Evolutionary conservation across 92 coral and sea anemone genomes (phyloP), one percentile per base, ranked within the genome.

Genomic region (Siderastrea siderea): DNA sequence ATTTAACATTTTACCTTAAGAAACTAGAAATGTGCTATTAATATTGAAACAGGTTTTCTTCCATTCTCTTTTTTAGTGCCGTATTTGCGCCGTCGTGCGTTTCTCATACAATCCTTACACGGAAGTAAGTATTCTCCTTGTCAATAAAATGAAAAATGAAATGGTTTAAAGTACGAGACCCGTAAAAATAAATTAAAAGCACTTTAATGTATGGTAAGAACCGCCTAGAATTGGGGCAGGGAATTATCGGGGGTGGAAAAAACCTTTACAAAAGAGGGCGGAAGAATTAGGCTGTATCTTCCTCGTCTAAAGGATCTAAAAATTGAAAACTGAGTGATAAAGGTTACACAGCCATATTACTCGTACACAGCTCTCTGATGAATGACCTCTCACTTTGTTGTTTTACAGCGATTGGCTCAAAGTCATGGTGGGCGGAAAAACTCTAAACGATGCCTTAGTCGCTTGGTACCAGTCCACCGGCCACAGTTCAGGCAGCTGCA

Each of bases 21-120:
- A 26, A 26, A 26, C 38, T 26, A 26, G 38, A 26, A 26, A 7
- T 74, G 4, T 3, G 4, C 14, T 63, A 47, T 8, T 13, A 6
- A 15, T 50, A 11, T 85, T 6, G 16, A 11, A 3, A 19, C 5
- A 12, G 3, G 54, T 47, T 50, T 73, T 79, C 15, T 17, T 1
- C 49, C 44, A 26, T 69, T 53, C 66, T 77, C 58, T 59, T 0
- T 92, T 87, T 19, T 77, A 97, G 99, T 59, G 93, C 94, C 47
- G 95, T 89, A 47, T 97, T 97, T 66, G 84, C 90, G 5, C 98
- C 99, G 54, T 95, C 99, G 16, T 97, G 99, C 67, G 14, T 92
- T 50, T 89, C 96, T 17, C 99, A 97, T 70, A 87, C 97, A 17
- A 94, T 94, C 38, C 86, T 97, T 59, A 92, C 96, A 0, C 89